These are phyloP conservation scores for Acanthococcus lagerstroemiae DNA, from an alignment of 2,888 invertebrate genomes.

Conservation along the genomic window DNA sequence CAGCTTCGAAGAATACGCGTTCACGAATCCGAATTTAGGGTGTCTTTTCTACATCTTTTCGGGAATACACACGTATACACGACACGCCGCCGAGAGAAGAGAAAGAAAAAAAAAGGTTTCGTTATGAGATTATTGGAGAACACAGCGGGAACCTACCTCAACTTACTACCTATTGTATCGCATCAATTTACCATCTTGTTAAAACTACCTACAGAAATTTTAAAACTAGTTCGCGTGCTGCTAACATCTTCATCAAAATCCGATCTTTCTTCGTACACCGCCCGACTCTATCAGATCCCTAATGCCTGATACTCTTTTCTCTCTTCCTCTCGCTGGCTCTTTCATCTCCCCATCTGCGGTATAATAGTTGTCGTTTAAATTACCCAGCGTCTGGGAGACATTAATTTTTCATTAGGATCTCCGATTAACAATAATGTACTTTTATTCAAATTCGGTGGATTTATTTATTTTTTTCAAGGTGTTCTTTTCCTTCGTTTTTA, in stretches of 20 bases:
- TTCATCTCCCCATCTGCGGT: neutral
- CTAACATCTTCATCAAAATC: conserved; percentile 7
- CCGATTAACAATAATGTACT: neutral
- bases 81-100: too few relatives aligned
- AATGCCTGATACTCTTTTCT: neutral
- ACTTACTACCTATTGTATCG: conserved; percentile 16
- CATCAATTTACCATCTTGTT: conserved; percentile 19
- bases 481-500: too few relatives aligned
- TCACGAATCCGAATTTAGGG: neutral
- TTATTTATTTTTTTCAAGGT: too few relatives aligned
- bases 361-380: neutral
- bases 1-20: neutral
- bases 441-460: neutral
- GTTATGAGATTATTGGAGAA: conserved; percentile 11
- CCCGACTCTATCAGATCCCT: neutral
- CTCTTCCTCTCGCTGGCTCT: neutral
- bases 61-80: too few relatives aligned
- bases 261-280: neutral
- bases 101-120: too few relatives aligned
- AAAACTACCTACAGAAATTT: neutral
- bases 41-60: neutral
- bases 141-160: conserved; percentile 25
- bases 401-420: neutral
- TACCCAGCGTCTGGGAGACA: neutral
- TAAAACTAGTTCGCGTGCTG: conserved; percentile 11